These are phyloP conservation scores for Myripristis murdjan DNA, from an alignment of 2,797 vertebrate genomes.

Conservation along the genomic window DNA sequence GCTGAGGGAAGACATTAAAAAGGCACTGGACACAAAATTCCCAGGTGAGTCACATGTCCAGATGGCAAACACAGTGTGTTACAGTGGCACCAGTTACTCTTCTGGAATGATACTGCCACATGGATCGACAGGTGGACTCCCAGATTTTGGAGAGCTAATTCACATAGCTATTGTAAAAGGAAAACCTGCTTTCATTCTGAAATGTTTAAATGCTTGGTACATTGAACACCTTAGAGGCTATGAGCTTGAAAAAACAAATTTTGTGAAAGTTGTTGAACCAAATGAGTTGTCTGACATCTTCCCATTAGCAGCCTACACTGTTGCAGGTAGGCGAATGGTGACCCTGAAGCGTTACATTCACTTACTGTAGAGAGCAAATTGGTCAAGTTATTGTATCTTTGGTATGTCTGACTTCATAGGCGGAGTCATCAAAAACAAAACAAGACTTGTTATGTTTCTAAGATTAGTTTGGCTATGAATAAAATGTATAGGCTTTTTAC, in stretches of 20 bases:
- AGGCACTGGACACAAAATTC: conserved; percentile 17
- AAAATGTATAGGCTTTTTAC: too few relatives aligned
- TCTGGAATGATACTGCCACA: conserved; percentile 45
- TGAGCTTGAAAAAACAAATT: conserved; percentile 33
- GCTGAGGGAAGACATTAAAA: conserved; percentile 14
- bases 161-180: conserved; percentile 13
- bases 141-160: conserved; percentile 35
- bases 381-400: too few relatives aligned
- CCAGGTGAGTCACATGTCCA: conserved; percentile 22
- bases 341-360: too few relatives aligned
- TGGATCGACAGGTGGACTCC: conserved; percentile 31
- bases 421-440: too few relatives aligned
- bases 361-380: too few relatives aligned
- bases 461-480: too few relatives aligned
- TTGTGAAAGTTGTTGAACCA: conserved; percentile 28
- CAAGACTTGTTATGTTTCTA: too few relatives aligned
- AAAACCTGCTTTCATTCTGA: conserved; percentile 33
- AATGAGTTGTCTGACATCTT: conserved; percentile 26
- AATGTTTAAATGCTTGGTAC: conserved; percentile 37
- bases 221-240: conserved; percentile 40
- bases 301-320: conserved; percentile 31
- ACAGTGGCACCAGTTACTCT: conserved; percentile 30
- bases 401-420: too few relatives aligned
- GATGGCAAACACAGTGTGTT: conserved; percentile 28
- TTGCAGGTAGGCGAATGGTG: conserved; percentile 21